Conservation (phyloP, 2,797 vertebrate species). For the Syncerus caffer region DNA sequence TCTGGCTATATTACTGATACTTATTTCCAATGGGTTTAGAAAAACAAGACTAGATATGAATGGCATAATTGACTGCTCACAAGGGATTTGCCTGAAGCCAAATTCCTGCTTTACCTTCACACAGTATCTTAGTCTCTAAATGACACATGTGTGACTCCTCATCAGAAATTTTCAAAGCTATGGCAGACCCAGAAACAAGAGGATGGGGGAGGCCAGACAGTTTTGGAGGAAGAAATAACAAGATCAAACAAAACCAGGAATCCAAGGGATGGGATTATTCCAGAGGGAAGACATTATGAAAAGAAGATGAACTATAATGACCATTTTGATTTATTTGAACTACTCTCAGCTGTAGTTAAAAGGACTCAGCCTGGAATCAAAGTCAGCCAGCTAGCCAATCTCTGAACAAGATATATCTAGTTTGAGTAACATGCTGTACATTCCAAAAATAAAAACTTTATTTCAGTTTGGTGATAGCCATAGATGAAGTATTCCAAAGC, state of each 20-base stretch:
- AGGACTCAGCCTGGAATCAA: not conserved
- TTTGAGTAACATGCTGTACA: not conserved
- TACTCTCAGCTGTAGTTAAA: not conserved
- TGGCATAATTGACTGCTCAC: conserved; percentile 69
- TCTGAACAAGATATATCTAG: not conserved
- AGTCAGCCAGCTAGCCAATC: not conserved
- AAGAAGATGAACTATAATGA: not conserved
- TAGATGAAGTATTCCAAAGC: not conserved
- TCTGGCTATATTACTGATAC: conserved; percentile 61
- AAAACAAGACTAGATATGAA: conserved; percentile 78
- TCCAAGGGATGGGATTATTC: not conserved
- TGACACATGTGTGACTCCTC: not conserved
- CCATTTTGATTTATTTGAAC: not conserved
- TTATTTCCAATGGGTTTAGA: conserved; percentile 80
- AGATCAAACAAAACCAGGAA: not conserved
- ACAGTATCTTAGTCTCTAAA: conserved; percentile 46
- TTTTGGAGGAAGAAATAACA: not conserved
- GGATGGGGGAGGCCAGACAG: not conserved
- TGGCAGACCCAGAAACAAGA: not conserved
- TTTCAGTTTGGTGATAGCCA: not conserved
- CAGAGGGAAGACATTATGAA: not conserved
- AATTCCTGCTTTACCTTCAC: conserved; percentile 68
- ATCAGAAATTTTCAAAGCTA: not conserved
- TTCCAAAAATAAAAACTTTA: not conserved
- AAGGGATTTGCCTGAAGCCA: conserved; percentile 70